Evolutionary conservation across 2,797 vertebrate genomes (phyloP), one percentile per base, ranked within the genome.

Genomic region (Meriones psammophilus): DNA sequence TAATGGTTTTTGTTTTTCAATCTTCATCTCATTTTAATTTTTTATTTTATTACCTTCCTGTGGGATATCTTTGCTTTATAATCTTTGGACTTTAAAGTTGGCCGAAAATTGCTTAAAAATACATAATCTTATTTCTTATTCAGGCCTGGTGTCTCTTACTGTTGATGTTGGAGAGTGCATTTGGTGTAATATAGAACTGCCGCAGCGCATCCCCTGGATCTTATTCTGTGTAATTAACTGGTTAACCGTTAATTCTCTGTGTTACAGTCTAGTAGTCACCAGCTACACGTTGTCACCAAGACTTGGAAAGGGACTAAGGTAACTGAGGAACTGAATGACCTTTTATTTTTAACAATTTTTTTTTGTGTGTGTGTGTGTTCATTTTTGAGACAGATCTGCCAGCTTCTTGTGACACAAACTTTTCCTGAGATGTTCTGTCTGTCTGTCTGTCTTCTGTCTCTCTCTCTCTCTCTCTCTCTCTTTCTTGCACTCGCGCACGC

Each of bases 321-420:
- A 77, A 58, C 50, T 69, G 36, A 88, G 81, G 33, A 83, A 58
- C n/a, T 46, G 79, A 86, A 84, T 30, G 69, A 54, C 58, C 5
- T 96, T 96, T 96, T 74, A 22, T 46, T 84, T 94, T 92, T 91
- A 95, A 30, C 92, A 60, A 77, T 24, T 84, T 68, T 62, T 68
- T 3, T 84, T 68, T 62, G 50, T 3, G 54, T 54, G 56, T n/a
- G 56, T 58, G 15, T 15, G 15, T 58, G 56, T 39, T 54, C 36
- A 4, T 36, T 86, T 86, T 86, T 69, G 46, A 69, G 10, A 69
- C 64, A 86, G 42, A n/a, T 33, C 46, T 26, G 33, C 22, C 66
- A 71, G 66, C 33, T 46, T 71, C 79, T 36, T 66, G 28, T 84
- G 28, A 50, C 28, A 66, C 62, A 50, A 39, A 81, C 78, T 79